Evolutionary conservation across 2,888 invertebrate genomes (phyloP).

Genomic region (Brassicogethes aeneus): DNA sequence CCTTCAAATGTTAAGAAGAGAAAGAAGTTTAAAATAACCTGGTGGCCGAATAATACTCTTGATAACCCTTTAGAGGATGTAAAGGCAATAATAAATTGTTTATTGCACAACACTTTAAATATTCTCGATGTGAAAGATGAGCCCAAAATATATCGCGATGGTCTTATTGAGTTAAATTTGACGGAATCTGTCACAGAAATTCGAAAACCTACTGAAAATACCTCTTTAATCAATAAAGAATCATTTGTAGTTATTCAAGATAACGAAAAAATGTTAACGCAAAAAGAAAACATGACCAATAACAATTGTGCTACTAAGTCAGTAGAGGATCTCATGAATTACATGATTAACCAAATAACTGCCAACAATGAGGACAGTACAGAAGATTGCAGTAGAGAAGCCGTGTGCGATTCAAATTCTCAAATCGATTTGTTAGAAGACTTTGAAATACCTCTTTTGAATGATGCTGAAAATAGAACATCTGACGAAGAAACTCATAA

Average conservation of each 20-base stretch:
- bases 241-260: neutral
- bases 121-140: slow-evolving; percentile 21
- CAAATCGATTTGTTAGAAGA: slow-evolving; percentile 34
- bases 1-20: slow-evolving; percentile 21
- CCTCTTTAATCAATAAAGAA: neutral
- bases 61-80: slow-evolving; percentile 25
- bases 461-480: slow-evolving; percentile 4
- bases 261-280: neutral
- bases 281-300: neutral
- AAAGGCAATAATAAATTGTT: slow-evolving; percentile 30
- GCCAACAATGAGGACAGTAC: slow-evolving; percentile 8
- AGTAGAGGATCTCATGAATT: neutral
- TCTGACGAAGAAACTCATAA: neutral
- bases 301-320: too few species aligned
- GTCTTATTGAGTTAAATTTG: slow-evolving; percentile 4
- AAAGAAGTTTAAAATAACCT: slow-evolving; percentile 20
- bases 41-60: slow-evolving; percentile 19
- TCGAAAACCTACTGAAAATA: neutral
- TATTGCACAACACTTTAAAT: slow-evolving; percentile 31
- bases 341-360: too few species aligned
- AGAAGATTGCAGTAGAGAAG: slow-evolving; percentile 32
- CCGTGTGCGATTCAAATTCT: slow-evolving; percentile 35
- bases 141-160: neutral
- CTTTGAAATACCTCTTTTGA: slow-evolving; percentile 18
- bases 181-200: slow-evolving; percentile 6